These are phyloP conservation scores for Herpetotheres cachinnans DNA, from an alignment of 2,113 vertebrate genomes.

Conservation along the genomic window DNA sequence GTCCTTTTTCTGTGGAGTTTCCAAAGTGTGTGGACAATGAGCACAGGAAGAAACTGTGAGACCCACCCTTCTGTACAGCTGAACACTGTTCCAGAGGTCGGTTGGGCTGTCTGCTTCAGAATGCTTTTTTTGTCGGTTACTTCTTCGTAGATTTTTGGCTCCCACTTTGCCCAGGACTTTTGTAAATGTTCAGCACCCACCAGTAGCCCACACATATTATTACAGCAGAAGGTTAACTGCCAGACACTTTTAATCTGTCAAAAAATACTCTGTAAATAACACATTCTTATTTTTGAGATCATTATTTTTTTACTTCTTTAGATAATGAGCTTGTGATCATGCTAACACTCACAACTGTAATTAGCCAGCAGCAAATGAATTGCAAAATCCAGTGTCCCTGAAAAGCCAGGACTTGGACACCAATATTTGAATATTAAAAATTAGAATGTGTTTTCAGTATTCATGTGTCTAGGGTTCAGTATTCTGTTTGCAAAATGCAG, in stretches of 20 bases:
- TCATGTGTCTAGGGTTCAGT: background rate
- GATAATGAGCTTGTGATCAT: background rate
- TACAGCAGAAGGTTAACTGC: background rate
- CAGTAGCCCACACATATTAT: fast-evolving
- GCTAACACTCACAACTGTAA: background rate
- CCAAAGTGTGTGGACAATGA: background rate
- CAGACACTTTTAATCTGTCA: background rate
- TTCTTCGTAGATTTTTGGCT: background rate
- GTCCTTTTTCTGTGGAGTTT: background rate
- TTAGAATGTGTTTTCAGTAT: background rate
- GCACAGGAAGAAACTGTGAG: background rate
- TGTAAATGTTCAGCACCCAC: background rate
- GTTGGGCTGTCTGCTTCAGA: background rate
- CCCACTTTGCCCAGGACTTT: background rate
- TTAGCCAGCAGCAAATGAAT: background rate
- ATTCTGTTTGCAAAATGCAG: conserved; percentile 9
- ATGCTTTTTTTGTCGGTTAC: fast-evolving
- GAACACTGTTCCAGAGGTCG: background rate
- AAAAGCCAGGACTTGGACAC: background rate
- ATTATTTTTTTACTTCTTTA: background rate
- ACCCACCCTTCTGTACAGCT: background rate
- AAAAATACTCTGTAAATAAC: background rate
- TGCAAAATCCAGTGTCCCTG: conserved; percentile 10
- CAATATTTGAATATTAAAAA: conserved; percentile 24
- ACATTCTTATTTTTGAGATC: background rate